Base-by-base conservation (phyloP, 2,113 vertebrate species). In the Equus przewalskii region DNA sequence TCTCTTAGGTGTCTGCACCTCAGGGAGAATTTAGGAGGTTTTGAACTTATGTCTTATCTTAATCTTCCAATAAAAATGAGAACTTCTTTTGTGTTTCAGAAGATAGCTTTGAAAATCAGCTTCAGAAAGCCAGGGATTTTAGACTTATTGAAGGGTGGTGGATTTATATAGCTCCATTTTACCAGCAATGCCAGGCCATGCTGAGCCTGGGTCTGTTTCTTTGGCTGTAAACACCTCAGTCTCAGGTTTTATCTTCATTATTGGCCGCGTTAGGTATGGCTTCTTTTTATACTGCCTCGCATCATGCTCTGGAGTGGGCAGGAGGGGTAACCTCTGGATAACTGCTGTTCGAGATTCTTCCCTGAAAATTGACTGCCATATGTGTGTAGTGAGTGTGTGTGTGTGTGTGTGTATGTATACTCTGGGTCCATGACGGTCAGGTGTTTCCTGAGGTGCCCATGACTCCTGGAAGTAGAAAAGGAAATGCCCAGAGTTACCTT, bases 31-130 rank as follows among this genome's bases (percentile, higher is more conserved):
- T 97, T 96, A 97, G 67, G 69, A 93, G 69, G 93, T 93, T 97
- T 97, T 92, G 73, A 96, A 96, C 58, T 92, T 96, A 97, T 87
- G 91, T 97, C 81, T 95, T 89, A 94, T 83, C 89, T 96, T 97
- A 94, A 94, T 97, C 97, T 96, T 96, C 89, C 79, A 96, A 95
- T 93, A 94, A 95, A 98, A 97, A 76, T 51, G 33, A 92, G 79
- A 96, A 33, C 7, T 76, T 92, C 28, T 54, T 96, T 91, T 83
- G 75, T 93, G 69, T 96, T 96, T 98, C 62, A 83, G 73, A 89
- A 96, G 89, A 83, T 7, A 81, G 33, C 82, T 97, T 93, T 97
- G 89, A 95, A 95, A 96, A 86, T 91, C 28, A 87, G 73, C 36
- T 75, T 94, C 75, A 79, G 84, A 95, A 94, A 97, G 49, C 24